Evolutionary conservation across 2,888 invertebrate species (phyloP), one percentile per base, ranked within the genome.

Genomic region (Psylliodes chrysocephalus): DNA sequence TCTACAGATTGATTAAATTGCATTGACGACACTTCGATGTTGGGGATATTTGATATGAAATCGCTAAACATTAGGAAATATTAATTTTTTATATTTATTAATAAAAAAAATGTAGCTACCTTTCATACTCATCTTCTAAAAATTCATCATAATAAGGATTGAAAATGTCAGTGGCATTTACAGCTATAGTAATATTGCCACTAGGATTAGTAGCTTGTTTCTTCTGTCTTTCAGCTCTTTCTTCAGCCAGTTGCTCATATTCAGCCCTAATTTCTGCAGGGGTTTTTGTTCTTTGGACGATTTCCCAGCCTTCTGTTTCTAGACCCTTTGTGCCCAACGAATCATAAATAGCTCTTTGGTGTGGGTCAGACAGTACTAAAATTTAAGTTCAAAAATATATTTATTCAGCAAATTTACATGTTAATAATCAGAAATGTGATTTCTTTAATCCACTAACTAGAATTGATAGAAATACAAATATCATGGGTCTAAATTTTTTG

Each of bases 241-340:
- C 93, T 70, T 91, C 88, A 14, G 91, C 91, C 57, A 93, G 80
- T 67, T 95, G 89, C 83, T 98, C 97, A 85, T 96, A 98, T 83
- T 98, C 98, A 65, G 96, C 97, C 61, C 96, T 86, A 63, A 99
- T 98, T 86, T 99, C 98, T 72, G 94, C 90, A 1, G 98, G 96
- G 1, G 97, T 96, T 80, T 93, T 92, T 1, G 93, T 94, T 33
- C 95, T 86, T 75, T 95, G 92, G 25, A 98, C 93, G 28, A 98
- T 87, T 84, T 98, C 95, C 96, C 97, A 96, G 57, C 96, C 97
- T 76, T 96, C 95, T 0, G 95, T 94, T 81, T 96, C 92, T 22
- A 98, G 84, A 0, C 98, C 98, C 77, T 92, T 90, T 57, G 91
- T 89, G n/a, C 97, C 97, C 81, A 88, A 82, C 53, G 87, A 88